Base-by-base conservation (phyloP, 2,113 vertebrate genomes). In the Albula goreensis region DNA sequence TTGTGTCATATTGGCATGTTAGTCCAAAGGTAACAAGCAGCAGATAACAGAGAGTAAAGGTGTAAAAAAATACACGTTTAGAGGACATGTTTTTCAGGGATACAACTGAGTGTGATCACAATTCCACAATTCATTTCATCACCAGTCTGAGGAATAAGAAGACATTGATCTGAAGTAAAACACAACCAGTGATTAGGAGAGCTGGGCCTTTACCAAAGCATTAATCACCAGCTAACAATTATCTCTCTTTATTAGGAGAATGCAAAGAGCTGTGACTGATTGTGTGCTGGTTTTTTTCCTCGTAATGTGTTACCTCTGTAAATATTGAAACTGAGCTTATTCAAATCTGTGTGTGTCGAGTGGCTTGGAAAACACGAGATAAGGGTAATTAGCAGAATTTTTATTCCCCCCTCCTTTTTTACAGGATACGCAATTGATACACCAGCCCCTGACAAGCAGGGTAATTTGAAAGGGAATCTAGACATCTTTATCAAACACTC, bases 301-400 rank as follows among this genome's bases (percentile, higher is more conserved):
- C 49, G 0, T 12, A 85, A 50, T 51, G 17, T 49, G 78, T 63
- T 51, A 70, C 19, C 22, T 66, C 80, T 81, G 50, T 53, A 81
- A 81, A 50, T 53, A 81, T 85, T 85, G 78, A 79, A 60, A 85
- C 52, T 80, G 41, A 17, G 78, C 78, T 85, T 80, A 85, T 60
- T 63, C 53, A 50, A 66, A 85, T 80, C 8, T 85, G 48, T n/a
- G 56, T 81, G 52, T 11, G 49, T 85, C 17, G 78, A 63, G 49
- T 41, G 50, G 6, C 57, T 80, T 4, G 50, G 56, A 85, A 80
- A 31, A 66, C 56, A 60, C n/a, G 66, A 85, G 85, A 80, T 85
- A 52, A n/a, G 51, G 31, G 84, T 48, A 79, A 80, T 85, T 78
- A 57, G 11, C 53, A 80, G 22, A 31, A 49, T 80, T 79, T 85